These are phyloP conservation scores for Cinclus cinclus DNA, from an alignment of 2,113 vertebrate genomes.

Conservation along the genomic window DNA sequence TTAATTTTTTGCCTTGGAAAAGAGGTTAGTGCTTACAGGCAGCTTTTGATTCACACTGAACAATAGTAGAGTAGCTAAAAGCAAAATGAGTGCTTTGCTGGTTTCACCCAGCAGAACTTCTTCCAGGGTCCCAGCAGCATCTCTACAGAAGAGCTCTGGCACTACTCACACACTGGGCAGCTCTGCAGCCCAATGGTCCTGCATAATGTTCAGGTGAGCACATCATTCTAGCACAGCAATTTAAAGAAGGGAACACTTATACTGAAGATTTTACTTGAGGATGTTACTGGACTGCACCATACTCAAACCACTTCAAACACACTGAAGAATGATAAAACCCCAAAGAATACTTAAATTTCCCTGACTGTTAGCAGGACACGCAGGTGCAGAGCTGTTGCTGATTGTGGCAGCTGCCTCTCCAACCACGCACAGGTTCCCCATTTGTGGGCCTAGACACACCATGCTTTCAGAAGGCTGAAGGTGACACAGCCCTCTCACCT, in stretches of 20 bases:
- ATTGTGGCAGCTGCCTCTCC: background rate
- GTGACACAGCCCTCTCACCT: fast-evolving
- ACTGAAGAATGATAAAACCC: background rate
- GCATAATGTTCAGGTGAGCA: background rate
- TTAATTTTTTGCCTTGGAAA: background rate
- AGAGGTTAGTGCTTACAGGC: background rate
- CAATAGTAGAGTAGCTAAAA: background rate
- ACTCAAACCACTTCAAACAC: background rate
- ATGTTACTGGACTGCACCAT: background rate
- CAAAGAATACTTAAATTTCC: background rate
- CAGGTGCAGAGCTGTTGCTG: background rate
- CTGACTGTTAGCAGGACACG: background rate
- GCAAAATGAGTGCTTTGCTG: background rate
- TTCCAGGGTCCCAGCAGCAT: background rate
- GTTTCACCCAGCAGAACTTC: background rate
- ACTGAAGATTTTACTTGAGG: background rate
- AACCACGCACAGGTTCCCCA: background rate
- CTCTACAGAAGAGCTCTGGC: background rate
- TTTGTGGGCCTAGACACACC: too few relatives aligned
- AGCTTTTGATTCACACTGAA: background rate
- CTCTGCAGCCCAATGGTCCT: background rate
- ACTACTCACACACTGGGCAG: background rate
- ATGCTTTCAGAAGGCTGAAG: background rate
- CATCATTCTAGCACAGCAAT: background rate
- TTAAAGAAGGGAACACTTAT: background rate